A percentile compares a stretch with the other conserved stretches of the same genome.
phyloP scores from a whole-genome alignment of 1,140 invertebrate genomes.

The Eueides isabella region DNA sequence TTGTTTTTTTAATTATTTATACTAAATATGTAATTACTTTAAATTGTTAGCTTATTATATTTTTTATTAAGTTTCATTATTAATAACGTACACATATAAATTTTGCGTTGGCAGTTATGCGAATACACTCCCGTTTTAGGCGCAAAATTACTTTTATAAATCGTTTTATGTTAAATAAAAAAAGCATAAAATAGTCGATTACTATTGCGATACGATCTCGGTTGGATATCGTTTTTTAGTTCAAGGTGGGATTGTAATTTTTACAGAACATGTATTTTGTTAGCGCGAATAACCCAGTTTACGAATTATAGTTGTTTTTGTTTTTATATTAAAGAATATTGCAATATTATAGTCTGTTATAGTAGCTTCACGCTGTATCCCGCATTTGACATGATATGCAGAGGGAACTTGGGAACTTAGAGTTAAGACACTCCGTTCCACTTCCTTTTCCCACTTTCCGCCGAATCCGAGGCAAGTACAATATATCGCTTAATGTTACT shows the following conservation, averaged over 20 bases:
- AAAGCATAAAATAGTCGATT: conserved; percentile 20
- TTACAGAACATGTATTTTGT: conserved; percentile 13
- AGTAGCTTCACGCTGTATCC: neutral
- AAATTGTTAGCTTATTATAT: no score
- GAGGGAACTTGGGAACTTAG: no score
- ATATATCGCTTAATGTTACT: no score
- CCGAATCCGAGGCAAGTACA: no score
- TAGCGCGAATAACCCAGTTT: conserved; percentile 8
- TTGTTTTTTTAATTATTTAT: no score
- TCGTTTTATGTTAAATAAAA: conserved; percentile 10
- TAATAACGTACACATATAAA: neutral
- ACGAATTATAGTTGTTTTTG: conserved; percentile 1
- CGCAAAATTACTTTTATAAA: neutral
- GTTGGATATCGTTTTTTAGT: conserved; percentile 32
- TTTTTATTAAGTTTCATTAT: neutral
- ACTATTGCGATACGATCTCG: conserved; percentile 33
- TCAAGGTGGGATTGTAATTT: conserved; percentile 29
- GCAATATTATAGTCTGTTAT: neutral
- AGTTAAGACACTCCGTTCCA: no score
- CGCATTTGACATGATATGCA: no score
- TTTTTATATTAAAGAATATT: neutral
- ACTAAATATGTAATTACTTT: no score
- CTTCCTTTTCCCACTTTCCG: no score
- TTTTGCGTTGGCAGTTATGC: neutral
- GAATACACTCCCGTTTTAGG: neutral